These are phyloP conservation scores for Oasisia sp. DNA, from an alignment of 2,888 invertebrate genomes.

Conservation along the genomic window DNA sequence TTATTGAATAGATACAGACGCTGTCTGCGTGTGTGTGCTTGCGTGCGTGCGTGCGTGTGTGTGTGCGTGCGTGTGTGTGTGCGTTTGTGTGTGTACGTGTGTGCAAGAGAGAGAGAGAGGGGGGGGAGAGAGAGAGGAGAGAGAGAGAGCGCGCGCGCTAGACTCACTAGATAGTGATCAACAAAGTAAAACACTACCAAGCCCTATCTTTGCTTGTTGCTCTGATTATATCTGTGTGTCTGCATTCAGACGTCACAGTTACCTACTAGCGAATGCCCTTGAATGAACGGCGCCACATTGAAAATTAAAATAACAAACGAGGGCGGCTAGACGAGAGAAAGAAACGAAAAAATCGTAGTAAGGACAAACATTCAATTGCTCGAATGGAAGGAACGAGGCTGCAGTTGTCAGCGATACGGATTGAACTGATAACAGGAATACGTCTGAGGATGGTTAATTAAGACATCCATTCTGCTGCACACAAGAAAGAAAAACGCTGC, in stretches of 20 bases:
- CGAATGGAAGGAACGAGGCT: neutral
- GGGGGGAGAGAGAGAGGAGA: too few species aligned
- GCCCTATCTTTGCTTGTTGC: neutral
- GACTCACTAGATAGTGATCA: too few species aligned
- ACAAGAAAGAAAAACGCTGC: neutral
- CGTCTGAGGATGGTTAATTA: constrained; percentile 1
- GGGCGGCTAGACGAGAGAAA: neutral
- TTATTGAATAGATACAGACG: too few species aligned
- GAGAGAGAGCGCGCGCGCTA: too few species aligned
- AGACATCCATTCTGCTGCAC: neutral
- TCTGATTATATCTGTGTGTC: neutral
- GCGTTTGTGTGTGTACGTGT: too few species aligned
- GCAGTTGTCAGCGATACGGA: constrained; percentile 4
- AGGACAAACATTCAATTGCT: neutral
- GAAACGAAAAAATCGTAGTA: neutral
- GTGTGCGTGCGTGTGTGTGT: too few species aligned
- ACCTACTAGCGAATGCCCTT: neutral
- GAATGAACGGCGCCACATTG: neutral
- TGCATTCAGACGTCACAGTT: neutral
- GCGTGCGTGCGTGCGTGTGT: too few species aligned
- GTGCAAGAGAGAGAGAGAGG: too few species aligned
- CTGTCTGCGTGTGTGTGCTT: too few species aligned
- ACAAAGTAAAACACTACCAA: neutral
- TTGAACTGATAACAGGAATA: neutral
- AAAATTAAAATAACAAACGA: neutral